Evolutionary conservation across 1,140 invertebrate species (phyloP).

Genomic region (Temnothorax longispinosus): DNA sequence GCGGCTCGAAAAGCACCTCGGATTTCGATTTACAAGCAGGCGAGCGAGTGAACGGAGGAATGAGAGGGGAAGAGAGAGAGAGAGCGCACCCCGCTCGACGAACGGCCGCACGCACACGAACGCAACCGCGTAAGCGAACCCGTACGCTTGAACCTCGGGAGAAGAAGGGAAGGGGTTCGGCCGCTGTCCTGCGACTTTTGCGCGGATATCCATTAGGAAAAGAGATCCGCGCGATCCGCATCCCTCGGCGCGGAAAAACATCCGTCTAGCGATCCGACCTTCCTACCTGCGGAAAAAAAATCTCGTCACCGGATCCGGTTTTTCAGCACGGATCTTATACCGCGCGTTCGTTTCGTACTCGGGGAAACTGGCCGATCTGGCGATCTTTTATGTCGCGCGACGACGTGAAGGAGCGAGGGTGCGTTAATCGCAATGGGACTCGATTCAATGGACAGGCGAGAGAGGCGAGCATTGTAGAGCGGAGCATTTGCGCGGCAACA

Average conservation of each 20-base stretch:
- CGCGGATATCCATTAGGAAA: not conserved
- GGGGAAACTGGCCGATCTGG: no score
- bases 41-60: not conserved
- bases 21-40: conserved; percentile 32
- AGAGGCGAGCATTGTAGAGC: no score
- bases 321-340: no score
- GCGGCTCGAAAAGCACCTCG: conserved; percentile 26
- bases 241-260: not conserved
- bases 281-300: not conserved
- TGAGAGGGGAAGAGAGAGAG: not conserved
- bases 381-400: no score
- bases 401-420: no score
- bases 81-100: not conserved
- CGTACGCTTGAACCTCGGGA: not conserved
- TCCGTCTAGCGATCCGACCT: not conserved
- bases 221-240: not conserved
- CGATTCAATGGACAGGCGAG: no score
- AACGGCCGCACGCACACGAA: not conserved
- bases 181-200: not conserved
- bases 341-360: no score
- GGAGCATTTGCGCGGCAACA: no score
- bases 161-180: not conserved
- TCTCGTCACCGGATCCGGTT: not conserved
- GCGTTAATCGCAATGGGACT: no score
- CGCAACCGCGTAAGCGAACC: not conserved